phyloP scores from a whole-genome alignment of 2,888 invertebrate species.

The Cerastis leucographa region DNA sequence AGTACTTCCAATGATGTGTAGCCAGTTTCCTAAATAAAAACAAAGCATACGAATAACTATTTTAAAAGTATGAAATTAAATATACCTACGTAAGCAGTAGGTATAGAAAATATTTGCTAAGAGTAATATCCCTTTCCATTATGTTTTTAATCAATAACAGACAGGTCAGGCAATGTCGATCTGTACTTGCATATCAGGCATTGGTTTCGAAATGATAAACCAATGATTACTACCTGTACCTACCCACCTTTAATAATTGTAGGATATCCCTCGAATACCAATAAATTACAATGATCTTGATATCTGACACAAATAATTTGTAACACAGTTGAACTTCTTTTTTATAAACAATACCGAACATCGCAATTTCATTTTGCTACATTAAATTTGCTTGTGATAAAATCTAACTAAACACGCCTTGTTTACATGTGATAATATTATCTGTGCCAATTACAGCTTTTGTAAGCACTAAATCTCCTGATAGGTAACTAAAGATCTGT shows the following conservation, averaged over 20 bases:
- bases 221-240: neutral
- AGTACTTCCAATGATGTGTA: constrained; percentile 87
- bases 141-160: constrained; percentile 13
- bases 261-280: neutral
- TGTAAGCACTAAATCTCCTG: neutral
- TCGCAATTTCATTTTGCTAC: neutral
- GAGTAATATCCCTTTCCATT: constrained; percentile 12
- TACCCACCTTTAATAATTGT: neutral
- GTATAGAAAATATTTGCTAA: constrained; percentile 1
- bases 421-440: neutral
- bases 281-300: neutral
- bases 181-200: constrained; percentile 20
- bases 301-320: neutral
- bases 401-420: neutral
- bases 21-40: constrained; percentile 85
- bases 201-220: constrained; percentile 14
- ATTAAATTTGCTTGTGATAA: neutral
- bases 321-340: neutral
- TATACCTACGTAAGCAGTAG: neutral
- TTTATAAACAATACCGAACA: neutral
- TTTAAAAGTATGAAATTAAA: neutral
- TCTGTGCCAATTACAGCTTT: neutral
- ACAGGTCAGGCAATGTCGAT: constrained; percentile 4
- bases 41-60: neutral
- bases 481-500: neutral